phyloP scores from a whole-genome alignment of 2,888 invertebrate genomes.

The Dasysyrphus tricinctus region DNA sequence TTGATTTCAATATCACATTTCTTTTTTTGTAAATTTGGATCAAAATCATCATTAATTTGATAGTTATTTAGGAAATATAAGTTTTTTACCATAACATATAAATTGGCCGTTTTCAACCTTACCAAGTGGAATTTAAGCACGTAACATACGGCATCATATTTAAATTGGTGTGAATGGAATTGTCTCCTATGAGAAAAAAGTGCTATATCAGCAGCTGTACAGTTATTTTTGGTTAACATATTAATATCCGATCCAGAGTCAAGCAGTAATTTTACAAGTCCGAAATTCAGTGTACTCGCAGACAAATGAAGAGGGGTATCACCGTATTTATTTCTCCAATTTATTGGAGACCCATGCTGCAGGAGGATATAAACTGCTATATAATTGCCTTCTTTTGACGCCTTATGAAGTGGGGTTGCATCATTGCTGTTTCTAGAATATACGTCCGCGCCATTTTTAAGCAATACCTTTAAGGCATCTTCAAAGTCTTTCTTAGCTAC shows the following conservation, averaged over 20 bases:
- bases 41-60: too few relatives aligned
- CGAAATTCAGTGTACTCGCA: rapidly evolving
- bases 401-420: background rate
- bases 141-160: background rate
- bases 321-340: background rate
- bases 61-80: too few relatives aligned
- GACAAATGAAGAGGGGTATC: background rate
- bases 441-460: too few relatives aligned
- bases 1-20: background rate
- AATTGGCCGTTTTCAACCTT: background rate
- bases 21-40: background rate
- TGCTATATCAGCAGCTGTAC: background rate
- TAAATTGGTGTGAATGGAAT: too few relatives aligned
- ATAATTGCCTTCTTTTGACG: background rate
- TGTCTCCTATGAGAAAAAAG: too few relatives aligned
- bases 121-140: background rate
- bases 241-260: constrained; percentile 13
- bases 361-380: background rate
- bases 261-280: background rate
- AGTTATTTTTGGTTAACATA: background rate
- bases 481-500: background rate
- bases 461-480: background rate
- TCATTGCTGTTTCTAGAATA: too few relatives aligned
- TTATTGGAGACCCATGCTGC: background rate
- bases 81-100: background rate